These are phyloP conservation scores for Oncorhynchus kisutch DNA, from an alignment of 2,113 vertebrate genomes.

Conservation along the genomic window DNA sequence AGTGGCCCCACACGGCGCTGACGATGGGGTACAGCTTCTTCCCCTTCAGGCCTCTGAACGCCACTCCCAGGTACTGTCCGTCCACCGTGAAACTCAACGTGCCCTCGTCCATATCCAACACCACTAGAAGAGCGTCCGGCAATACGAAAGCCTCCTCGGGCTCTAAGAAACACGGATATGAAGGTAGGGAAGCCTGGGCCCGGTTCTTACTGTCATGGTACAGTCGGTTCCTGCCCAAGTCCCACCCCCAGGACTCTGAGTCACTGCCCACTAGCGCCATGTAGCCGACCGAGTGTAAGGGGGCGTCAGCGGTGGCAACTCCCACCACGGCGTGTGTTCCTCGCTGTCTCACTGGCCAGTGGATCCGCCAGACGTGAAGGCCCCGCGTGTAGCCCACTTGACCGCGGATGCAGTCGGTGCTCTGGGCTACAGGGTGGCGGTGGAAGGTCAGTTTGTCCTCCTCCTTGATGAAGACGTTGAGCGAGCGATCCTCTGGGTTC, in stretches of 20 bases:
- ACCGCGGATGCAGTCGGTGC: constrained; percentile 93
- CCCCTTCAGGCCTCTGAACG: constrained; percentile 93
- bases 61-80: constrained; percentile 95
- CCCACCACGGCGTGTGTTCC: constrained; percentile 96
- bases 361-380: constrained; percentile 91
- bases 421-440: constrained; percentile 94
- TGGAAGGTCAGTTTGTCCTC: constrained; percentile 95
- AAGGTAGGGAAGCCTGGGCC: constrained; percentile 79
- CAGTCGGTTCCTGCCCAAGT: constrained; percentile 93
- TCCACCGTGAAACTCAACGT: constrained; percentile 96
- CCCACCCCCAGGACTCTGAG: constrained; percentile 96
- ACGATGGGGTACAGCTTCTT: constrained; percentile 96
- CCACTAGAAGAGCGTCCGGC: constrained; percentile 90
- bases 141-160: constrained; percentile 90
- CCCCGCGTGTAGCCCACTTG: constrained; percentile 90
- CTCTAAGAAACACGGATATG: constrained; percentile 90
- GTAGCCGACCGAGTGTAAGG: constrained; percentile 93
- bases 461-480: constrained; percentile 97
- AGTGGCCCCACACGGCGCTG: constrained; percentile 97
- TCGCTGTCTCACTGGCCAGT: constrained; percentile 89
- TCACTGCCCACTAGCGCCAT: constrained; percentile 91
- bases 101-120: constrained; percentile 98
- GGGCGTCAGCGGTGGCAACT: constrained; percentile 84
- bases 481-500: constrained; percentile 94
- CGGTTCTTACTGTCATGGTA: constrained; percentile 95